Evolutionary conservation across 2,113 vertebrate genomes (phyloP).

Genomic region (Cyphomyrus plagiostoma): DNA sequence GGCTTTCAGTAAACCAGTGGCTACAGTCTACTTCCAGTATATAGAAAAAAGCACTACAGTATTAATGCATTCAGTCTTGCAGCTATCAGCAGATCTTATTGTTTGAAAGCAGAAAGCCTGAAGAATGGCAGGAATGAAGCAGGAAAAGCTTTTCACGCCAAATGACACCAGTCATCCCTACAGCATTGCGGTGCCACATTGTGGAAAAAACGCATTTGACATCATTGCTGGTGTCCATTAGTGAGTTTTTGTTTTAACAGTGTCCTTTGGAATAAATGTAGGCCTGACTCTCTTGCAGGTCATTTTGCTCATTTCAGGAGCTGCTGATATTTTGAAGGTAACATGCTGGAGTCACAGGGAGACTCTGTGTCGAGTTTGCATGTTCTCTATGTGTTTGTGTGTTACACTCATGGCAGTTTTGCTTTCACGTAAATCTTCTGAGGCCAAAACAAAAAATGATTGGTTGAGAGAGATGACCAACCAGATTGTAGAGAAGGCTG

Average conservation of each 20-base stretch:
- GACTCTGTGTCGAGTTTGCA: background rate
- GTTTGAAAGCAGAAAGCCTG: background rate
- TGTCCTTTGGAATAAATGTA: background rate
- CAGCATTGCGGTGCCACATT: background rate
- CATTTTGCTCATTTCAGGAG: background rate
- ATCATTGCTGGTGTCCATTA: background rate
- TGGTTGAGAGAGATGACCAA: background rate
- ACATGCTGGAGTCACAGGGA: slow-evolving; percentile 4
- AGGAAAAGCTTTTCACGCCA: background rate
- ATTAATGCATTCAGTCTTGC: background rate
- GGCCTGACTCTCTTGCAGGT: background rate
- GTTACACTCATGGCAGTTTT: background rate
- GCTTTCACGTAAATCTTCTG: background rate
- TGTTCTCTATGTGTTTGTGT: background rate
- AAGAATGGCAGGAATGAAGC: slow-evolving; percentile 6
- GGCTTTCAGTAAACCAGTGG: background rate
- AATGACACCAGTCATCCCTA: background rate
- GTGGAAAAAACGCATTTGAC: background rate
- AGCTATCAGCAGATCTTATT: background rate
- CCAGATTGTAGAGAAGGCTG: background rate
- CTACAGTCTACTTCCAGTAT: background rate
- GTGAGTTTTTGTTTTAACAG: background rate
- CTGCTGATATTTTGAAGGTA: background rate
- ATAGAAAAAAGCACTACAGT: background rate
- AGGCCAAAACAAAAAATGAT: background rate